These are phyloP conservation scores for Tipula vernalis DNA, from an alignment of 2,888 invertebrate species.

Conservation along the genomic window DNA sequence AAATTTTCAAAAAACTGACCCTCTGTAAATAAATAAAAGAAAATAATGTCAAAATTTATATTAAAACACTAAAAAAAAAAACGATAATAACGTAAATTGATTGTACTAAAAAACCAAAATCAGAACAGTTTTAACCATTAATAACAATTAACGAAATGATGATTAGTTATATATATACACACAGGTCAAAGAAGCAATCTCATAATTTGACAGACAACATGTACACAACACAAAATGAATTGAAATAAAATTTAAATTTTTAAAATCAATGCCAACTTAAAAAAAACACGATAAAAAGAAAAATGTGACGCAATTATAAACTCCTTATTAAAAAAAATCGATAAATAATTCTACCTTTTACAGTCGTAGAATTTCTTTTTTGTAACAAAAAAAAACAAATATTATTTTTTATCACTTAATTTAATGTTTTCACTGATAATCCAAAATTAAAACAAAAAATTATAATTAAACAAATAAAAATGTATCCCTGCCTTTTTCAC, in stretches of 20 bases:
- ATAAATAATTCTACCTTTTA: background rate
- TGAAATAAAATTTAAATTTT: background rate
- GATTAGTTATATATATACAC: background rate
- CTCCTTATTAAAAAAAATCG: background rate
- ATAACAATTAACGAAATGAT: background rate
- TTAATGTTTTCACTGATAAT: constrained; percentile 8
- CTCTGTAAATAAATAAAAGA: constrained; percentile 23
- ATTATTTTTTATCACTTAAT: background rate
- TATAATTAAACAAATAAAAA: background rate
- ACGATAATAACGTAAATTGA: background rate
- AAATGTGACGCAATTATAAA: background rate
- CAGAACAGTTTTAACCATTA: background rate
- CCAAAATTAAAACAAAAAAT: constrained; percentile 7
- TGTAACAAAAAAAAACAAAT: background rate
- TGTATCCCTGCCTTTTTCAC: background rate
- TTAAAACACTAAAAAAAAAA: background rate
- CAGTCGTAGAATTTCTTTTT: background rate
- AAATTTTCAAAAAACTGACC: constrained; percentile 24
- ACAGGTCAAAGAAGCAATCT: background rate
- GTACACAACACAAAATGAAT: background rate
- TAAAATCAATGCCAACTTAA: background rate
- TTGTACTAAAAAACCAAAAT: background rate
- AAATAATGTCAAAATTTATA: background rate
- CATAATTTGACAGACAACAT: background rate
- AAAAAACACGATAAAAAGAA: background rate